These are phyloP conservation scores for Drosophila neocordata DNA, from an alignment of 1,140 invertebrate species.

Conservation along the genomic window DNA sequence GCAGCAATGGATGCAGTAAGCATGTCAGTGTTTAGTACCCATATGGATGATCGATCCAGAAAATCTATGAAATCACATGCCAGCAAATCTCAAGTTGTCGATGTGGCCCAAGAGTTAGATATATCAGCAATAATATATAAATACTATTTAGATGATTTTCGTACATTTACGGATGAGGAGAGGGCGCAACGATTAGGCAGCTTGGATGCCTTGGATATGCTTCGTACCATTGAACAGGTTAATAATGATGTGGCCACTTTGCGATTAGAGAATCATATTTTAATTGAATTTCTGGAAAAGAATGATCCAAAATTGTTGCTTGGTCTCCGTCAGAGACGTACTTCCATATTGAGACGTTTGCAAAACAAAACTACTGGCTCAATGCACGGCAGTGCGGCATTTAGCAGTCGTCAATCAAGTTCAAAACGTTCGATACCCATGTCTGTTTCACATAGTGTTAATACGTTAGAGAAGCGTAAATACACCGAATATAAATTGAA, in stretches of 20 bases:
- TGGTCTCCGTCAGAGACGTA: conserved; percentile 57
- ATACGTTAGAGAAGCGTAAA: conserved; percentile 33
- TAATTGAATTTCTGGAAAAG: conserved; percentile 73
- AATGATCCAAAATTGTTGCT: conserved; percentile 77
- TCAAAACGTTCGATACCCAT: conserved; percentile 60
- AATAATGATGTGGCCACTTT: conserved; percentile 58
- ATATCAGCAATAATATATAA: conserved; percentile 46
- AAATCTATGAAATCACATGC: conserved; percentile 24
- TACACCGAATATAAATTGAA: conserved; percentile 57
- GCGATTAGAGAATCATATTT: conserved; percentile 72
- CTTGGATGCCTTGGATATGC: conserved; percentile 67
- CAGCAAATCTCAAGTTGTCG: conserved; percentile 17
- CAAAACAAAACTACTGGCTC: conserved; percentile 18
- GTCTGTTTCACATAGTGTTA: conserved; percentile 29
- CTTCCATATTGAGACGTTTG: conserved; percentile 47
- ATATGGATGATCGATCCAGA: not conserved
- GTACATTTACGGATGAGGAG: conserved; percentile 33
- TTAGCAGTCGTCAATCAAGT: conserved; percentile 48
- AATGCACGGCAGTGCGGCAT: not conserved
- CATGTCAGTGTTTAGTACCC: conserved; percentile 24
- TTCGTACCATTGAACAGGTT: conserved; percentile 48
- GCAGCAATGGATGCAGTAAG: not conserved
- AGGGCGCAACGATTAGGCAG: conserved; percentile 18
- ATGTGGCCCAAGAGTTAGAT: conserved; percentile 46
- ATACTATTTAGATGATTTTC: conserved; percentile 49